These are phyloP conservation scores for Latrodectus elegans DNA, from an alignment of 2,888 invertebrate genomes.

Conservation along the genomic window DNA sequence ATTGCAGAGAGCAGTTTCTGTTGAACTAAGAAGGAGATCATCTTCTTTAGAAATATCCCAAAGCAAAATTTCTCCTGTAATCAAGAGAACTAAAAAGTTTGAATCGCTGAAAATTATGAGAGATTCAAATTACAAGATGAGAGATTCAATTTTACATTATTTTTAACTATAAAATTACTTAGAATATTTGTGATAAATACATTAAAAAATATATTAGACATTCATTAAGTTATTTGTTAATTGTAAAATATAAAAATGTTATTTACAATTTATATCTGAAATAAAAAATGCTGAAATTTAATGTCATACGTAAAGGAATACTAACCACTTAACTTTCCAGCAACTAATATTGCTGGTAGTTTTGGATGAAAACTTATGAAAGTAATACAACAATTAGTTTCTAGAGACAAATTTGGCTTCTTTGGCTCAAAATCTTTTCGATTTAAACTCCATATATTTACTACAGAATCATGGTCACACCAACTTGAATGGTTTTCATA, in stretches of 20 bases:
- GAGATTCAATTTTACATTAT: too few relatives aligned
- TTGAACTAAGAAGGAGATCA: constrained; percentile 74
- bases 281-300: neutral
- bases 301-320: neutral
- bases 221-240: neutral
- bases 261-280: neutral
- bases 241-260: neutral
- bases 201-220: neutral
- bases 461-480: constrained; percentile 65
- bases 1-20: constrained; percentile 74
- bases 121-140: neutral
- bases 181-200: neutral
- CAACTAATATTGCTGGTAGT: constrained; percentile 75
- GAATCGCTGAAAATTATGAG: neutral
- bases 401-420: constrained; percentile 75
- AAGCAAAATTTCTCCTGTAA: constrained; percentile 74
- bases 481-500: constrained; percentile 49
- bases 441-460: constrained; percentile 60
- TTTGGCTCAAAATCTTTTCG: constrained; percentile 73
- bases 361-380: constrained; percentile 76
- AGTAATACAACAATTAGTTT: constrained; percentile 75
- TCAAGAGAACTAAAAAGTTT: neutral
- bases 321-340: constrained; percentile 76
- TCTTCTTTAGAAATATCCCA: constrained; percentile 76
- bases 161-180: neutral